Evolutionary conservation across 2,797 vertebrate species (phyloP), one percentile per base, ranked within the genome.

Genomic region (Taenioides sp.): DNA sequence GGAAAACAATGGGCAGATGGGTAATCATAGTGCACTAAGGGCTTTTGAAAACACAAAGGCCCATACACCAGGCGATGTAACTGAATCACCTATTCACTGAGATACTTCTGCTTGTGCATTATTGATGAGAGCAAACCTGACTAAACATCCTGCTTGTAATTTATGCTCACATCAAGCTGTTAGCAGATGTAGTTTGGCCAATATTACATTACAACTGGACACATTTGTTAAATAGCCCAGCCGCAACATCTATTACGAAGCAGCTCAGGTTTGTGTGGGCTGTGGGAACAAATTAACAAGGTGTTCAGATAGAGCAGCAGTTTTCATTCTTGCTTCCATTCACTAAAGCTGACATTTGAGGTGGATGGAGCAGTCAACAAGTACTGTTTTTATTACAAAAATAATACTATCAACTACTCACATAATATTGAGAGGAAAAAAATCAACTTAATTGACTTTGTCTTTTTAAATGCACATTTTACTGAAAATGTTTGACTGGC

Each of bases 101-200:
- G 80, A 83, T 60, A 59, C 79, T n/a, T 67, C 61, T 72, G 83
- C 67, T 84, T 74, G 73, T 91, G 86, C 81, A 91, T 91, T 88
- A 90, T 92, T 87, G 87, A 92, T 83, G 82, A 77, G 72, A 76
- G 74, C 78, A 86, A 83, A 89, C 80, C 83, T 88, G 84, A 90
- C 87, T 88, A 83, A 91, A 80, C 76, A 85, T 83, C 81, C 84
- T 82, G 81, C 75, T 71, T 83, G 80, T 84, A 91, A 87, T 91
- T 91, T 86, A 86, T 91, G 85, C 79, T 74, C 54, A 52, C 77
- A 76, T 81, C 87, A 87, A 78, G 85, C 88, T 87, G 85, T 77
- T 80, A 87, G 73, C 72, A 0, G 78, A 84, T 89, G 90, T 86
- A 85, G 78, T 89, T 87, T 86, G 78, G 71, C 85, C 87, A 90